phyloP scores from a whole-genome alignment of 2,888 invertebrate species.

The Crossocerus cetratus region DNA sequence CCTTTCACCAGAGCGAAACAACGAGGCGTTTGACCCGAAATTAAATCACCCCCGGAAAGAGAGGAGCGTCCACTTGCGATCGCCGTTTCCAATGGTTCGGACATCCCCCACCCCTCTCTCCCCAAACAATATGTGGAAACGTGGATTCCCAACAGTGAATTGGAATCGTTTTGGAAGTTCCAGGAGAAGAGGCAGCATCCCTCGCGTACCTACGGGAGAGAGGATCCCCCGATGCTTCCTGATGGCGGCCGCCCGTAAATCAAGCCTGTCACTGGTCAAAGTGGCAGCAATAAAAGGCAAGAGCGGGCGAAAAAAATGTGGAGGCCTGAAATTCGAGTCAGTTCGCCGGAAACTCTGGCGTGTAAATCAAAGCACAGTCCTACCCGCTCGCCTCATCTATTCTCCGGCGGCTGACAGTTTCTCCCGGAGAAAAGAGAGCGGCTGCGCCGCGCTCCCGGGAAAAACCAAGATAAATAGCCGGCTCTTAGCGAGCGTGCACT shows the following conservation, averaged over 20 bases:
- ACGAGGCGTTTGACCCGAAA: too few relatives aligned
- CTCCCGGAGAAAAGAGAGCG: background rate
- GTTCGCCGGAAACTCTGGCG: conserved; percentile 7
- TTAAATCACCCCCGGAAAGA: background rate
- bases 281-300: conserved; percentile 18
- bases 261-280: conserved; percentile 25
- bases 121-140: background rate
- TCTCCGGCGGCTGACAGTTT: background rate
- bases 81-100: background rate
- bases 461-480: background rate
- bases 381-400: conserved; percentile 6
- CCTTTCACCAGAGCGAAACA: background rate
- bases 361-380: conserved; percentile 24
- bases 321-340: conserved; percentile 38
- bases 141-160: background rate
- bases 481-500: background rate
- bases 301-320: conserved; percentile 16
- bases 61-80: background rate
- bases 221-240: conserved; percentile 2
- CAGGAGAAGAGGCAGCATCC: background rate
- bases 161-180: background rate
- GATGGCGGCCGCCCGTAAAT: conserved; percentile 27
- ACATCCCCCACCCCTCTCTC: background rate
- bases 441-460: background rate
- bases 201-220: conserved; percentile 6